These are phyloP conservation scores for Drosophila erecta DNA, from an alignment of 1,140 invertebrate species.

Conservation along the genomic window DNA sequence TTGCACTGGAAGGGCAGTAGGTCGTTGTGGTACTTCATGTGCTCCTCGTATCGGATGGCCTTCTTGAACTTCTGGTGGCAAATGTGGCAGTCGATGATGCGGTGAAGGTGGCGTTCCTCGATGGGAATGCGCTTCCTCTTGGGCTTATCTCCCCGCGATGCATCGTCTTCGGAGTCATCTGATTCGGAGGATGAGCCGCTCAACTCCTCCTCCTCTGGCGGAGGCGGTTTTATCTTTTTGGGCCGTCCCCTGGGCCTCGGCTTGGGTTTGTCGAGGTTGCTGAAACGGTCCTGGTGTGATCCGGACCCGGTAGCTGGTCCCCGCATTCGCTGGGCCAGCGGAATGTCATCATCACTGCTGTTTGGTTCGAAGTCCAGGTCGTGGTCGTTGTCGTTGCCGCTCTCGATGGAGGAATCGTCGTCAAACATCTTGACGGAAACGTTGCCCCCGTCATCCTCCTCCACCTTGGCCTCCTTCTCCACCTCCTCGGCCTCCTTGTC, in stretches of 20 bases:
- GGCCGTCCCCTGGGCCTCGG: slow-evolving; percentile 32
- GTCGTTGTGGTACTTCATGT: slow-evolving; percentile 83
- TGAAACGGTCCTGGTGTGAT: background rate
- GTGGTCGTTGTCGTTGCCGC: slow-evolving; percentile 64
- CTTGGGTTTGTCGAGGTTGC: slow-evolving; percentile 28
- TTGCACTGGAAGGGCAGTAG: slow-evolving; percentile 78
- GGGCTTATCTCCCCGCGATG: slow-evolving; percentile 47
- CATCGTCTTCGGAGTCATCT: slow-evolving; percentile 38
- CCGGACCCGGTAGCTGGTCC: slow-evolving; percentile 11
- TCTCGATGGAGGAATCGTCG: slow-evolving; percentile 59
- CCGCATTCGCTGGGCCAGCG: slow-evolving; percentile 66
- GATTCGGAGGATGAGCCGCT: slow-evolving; percentile 37
- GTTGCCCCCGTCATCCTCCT: slow-evolving; percentile 27
- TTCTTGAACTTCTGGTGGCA: slow-evolving; percentile 83
- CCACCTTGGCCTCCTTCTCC: slow-evolving; percentile 44
- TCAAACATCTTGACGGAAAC: slow-evolving; percentile 47
- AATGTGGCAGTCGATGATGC: slow-evolving; percentile 79
- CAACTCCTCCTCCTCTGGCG: slow-evolving; percentile 41
- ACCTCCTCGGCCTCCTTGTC: slow-evolving; percentile 77
- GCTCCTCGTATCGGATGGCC: slow-evolving; percentile 75
- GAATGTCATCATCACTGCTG: slow-evolving; percentile 77
- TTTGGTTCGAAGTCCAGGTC: slow-evolving; percentile 68
- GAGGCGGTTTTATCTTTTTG: slow-evolving; percentile 38
- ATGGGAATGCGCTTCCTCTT: slow-evolving; percentile 73
- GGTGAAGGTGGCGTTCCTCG: slow-evolving; percentile 69